Percentiles rank a stretch among this genome's conserved stretches.
Conservation (phyloP, 2,888 invertebrate genomes). For the Drepana falcataria region DNA sequence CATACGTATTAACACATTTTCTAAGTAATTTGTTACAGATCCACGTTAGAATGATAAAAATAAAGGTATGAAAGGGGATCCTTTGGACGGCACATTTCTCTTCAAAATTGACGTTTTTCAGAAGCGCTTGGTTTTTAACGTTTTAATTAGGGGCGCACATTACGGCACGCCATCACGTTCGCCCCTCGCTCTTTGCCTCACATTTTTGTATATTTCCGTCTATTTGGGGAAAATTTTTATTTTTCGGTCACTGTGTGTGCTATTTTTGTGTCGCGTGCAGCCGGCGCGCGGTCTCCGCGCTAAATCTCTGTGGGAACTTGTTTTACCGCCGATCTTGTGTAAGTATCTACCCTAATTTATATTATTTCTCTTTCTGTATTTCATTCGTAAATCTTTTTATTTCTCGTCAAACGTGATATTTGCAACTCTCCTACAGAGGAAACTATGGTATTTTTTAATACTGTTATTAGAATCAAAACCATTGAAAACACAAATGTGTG, state of each 20-base stretch:
- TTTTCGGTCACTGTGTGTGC: slow-evolving; percentile 74
- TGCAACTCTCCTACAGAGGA: not conserved
- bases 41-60: slow-evolving; percentile 59
- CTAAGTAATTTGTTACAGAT: slow-evolving; percentile 50
- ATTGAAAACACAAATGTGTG: slow-evolving; percentile 32
- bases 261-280: slow-evolving; percentile 76
- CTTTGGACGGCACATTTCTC: slow-evolving; percentile 75
- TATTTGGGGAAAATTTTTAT: slow-evolving; percentile 77
- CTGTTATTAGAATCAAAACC: slow-evolving; percentile 22
- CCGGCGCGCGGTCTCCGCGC: slow-evolving; percentile 63
- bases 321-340: slow-evolving; percentile 41
- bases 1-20: slow-evolving; percentile 14
- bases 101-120: slow-evolving; percentile 77
- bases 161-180: slow-evolving; percentile 75
- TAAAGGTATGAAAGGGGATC: slow-evolving; percentile 71
- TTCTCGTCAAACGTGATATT: slow-evolving; percentile 1
- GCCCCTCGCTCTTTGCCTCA: slow-evolving; percentile 73
- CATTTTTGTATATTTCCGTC: slow-evolving; percentile 78
- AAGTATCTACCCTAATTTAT: slow-evolving; percentile 20
- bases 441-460: not conserved
- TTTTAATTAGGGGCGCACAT: slow-evolving; percentile 79
- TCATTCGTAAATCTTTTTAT: slow-evolving; percentile 5
- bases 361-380: slow-evolving; percentile 18
- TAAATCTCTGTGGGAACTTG: slow-evolving; percentile 77
- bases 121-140: slow-evolving; percentile 77